Percentiles rank a stretch among this genome's conserved stretches.
Evolutionary conservation across 2,113 vertebrate genomes (phyloP).

Genomic region (Halcyon malimbica): DNA sequence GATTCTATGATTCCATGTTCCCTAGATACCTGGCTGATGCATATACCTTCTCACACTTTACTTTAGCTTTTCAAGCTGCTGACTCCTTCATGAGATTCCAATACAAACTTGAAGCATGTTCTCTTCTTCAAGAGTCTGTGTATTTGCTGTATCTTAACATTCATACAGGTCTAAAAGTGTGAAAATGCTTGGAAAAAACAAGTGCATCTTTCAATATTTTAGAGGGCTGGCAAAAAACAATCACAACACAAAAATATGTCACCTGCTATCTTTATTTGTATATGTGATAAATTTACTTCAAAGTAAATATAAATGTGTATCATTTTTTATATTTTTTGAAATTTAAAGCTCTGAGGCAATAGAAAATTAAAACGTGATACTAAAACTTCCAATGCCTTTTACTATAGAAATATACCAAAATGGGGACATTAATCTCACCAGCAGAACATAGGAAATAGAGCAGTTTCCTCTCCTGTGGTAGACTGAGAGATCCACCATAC

Average conservation of each 20-base stretch:
- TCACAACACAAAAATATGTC: neutral
- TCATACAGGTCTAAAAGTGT: neutral
- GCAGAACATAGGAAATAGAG: neutral
- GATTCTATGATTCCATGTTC: neutral
- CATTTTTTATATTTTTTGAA: neutral
- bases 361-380: neutral
- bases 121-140: neutral
- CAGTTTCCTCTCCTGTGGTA: neutral
- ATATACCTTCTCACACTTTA: neutral
- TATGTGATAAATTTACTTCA: neutral
- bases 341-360: neutral
- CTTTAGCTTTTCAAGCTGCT: neutral
- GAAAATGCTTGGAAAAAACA: neutral
- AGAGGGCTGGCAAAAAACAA: neutral
- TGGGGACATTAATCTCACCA: neutral
- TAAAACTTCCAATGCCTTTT: neutral
- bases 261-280: neutral
- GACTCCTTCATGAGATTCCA: neutral
- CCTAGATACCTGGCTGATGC: neutral
- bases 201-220: neutral
- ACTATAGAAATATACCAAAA: neutral
- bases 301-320: neutral
- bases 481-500: neutral
- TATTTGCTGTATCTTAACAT: neutral
- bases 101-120: neutral